A percentile compares a stretch with the other conserved stretches of the same genome.
Conservation (phyloP, 1,140 invertebrate species). For the Aphelenchoides fujianensis region DNA sequence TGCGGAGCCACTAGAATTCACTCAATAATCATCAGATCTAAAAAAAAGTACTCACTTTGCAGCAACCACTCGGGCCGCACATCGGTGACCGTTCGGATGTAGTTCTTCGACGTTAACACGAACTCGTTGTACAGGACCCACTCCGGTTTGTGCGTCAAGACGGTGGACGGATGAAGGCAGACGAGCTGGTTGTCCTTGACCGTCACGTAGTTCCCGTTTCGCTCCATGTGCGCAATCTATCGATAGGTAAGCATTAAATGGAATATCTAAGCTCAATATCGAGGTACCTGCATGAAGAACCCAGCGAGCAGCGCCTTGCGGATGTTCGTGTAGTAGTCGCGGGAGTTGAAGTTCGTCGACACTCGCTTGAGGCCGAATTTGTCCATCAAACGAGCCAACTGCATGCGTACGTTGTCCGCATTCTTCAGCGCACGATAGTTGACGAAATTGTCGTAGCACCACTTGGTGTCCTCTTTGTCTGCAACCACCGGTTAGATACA, state of each 20-base stretch:
- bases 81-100: constrained; percentile 96
- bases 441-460: constrained; percentile 99
- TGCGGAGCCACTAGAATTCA: constrained; percentile 91
- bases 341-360: constrained; percentile 95
- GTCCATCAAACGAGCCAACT: constrained; percentile 81
- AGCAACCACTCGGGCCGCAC: constrained; percentile 82
- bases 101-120: constrained; percentile 98
- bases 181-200: constrained; percentile 99
- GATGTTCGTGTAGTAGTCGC: constrained; percentile 98
- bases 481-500: constrained; percentile 24
- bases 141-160: constrained; percentile 97
- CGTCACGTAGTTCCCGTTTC: constrained; percentile 92
- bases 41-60: constrained; percentile 25
- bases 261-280: background rate
- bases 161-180: constrained; percentile 95
- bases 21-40: background rate
- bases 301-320: constrained; percentile 93
- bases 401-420: constrained; percentile 79
- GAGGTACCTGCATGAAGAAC: constrained; percentile 94
- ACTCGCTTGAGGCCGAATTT: constrained; percentile 80
- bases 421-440: constrained; percentile 96
- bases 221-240: constrained; percentile 89
- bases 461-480: constrained; percentile 82
- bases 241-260: constrained; percentile 63
- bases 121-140: constrained; percentile 99